Evolutionary conservation across 2,797 vertebrate genomes (phyloP).

Genomic region (Micrastur ruficollis): DNA sequence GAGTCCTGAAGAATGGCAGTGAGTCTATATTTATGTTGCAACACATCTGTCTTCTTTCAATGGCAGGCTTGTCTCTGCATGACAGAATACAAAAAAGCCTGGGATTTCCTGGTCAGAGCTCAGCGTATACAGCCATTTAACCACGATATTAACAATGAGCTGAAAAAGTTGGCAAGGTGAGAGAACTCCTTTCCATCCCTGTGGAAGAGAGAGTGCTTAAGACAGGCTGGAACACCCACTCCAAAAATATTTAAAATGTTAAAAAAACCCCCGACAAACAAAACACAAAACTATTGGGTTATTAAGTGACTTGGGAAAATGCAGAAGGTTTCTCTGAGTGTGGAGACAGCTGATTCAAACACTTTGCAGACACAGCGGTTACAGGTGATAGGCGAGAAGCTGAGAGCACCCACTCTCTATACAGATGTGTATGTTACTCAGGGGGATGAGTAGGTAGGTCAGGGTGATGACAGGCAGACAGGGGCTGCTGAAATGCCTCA

Average conservation of each 20-base stretch:
- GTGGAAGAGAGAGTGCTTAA: not conserved
- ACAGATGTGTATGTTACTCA: not conserved
- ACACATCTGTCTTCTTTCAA: not conserved
- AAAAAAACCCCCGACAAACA: not conserved
- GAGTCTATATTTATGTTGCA: not conserved
- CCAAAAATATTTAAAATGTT: not conserved
- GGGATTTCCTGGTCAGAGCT: slow-evolving; percentile 82
- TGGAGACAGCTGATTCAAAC: not conserved
- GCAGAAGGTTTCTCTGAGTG: not conserved
- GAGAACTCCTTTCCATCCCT: not conserved
- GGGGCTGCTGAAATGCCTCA: not conserved
- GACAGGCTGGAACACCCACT: not conserved
- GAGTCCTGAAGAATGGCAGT: not conserved
- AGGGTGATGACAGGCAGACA: not conserved
- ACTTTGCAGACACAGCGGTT: not conserved
- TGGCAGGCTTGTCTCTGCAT: slow-evolving; percentile 86
- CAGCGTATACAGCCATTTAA: slow-evolving; percentile 87
- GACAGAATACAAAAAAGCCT: slow-evolving; percentile 83
- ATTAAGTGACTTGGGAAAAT: not conserved
- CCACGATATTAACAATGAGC: slow-evolving; percentile 85
- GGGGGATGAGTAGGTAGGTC: not conserved
- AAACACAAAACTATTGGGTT: not conserved
- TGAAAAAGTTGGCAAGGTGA: slow-evolving; percentile 84
- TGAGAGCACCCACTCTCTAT: not conserved
- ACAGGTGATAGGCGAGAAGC: not conserved